Percentiles rank a stretch among this genome's conserved stretches.
Evolutionary conservation across 92 coral and sea anemone species (phyloP).

Genomic region (Palythoa heliodiscus): DNA sequence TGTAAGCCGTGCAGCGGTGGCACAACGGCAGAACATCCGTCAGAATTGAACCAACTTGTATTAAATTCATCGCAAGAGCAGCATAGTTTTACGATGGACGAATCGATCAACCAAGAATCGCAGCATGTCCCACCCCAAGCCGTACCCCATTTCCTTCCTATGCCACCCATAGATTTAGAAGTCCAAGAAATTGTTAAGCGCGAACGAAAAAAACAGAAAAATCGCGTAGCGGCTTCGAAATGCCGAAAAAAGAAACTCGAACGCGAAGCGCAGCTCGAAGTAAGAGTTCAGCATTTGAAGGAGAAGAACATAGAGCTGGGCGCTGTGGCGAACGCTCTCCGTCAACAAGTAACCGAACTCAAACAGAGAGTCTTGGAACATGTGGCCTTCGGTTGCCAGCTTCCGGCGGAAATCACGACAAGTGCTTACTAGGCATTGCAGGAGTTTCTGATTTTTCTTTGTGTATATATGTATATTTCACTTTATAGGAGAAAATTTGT

Average conservation of each 20-base stretch:
- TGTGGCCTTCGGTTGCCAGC: slow-evolving; percentile 94
- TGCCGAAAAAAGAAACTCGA: slow-evolving; percentile 96
- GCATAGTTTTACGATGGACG: slow-evolving; percentile 53
- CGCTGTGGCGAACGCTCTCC: slow-evolving; percentile 85
- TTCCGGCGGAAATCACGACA: slow-evolving; percentile 80
- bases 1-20: slow-evolving; percentile 32
- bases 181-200: slow-evolving; percentile 96
- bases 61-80: slow-evolving; percentile 50
- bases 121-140: slow-evolving; percentile 42
- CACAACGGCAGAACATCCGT: slow-evolving; percentile 7
- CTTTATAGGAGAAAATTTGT: too few species aligned
- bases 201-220: slow-evolving; percentile 95
- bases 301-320: slow-evolving; percentile 95
- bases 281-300: slow-evolving; percentile 87
- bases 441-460: not conserved
- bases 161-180: slow-evolving; percentile 94
- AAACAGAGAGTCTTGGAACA: slow-evolving; percentile 96
- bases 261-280: slow-evolving; percentile 98
- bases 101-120: slow-evolving; percentile 34
- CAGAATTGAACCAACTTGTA: slow-evolving; percentile 21
- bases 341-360: slow-evolving; percentile 87
- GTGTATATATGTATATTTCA: slow-evolving; percentile 6
- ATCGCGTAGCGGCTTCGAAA: slow-evolving; percentile 97
- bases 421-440: slow-evolving; percentile 52
- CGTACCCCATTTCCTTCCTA: slow-evolving; percentile 58